phyloP scores from a whole-genome alignment of 1,140 invertebrate species.

The Vanessa atalanta region DNA sequence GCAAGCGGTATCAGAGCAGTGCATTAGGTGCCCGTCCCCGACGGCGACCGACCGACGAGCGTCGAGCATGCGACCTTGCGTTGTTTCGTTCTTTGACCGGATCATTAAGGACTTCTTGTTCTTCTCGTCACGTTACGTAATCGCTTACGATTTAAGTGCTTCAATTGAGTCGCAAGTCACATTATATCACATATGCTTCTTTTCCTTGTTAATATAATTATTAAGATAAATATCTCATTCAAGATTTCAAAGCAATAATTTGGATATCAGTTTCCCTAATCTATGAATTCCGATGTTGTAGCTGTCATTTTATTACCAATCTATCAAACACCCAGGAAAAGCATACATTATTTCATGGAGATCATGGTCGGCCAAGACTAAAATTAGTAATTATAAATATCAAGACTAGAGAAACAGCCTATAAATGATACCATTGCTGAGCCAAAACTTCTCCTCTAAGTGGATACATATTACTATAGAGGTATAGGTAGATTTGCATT shows the following conservation, averaged over 20 bases:
- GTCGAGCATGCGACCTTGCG: slow-evolving; percentile 29
- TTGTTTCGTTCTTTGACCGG: slow-evolving; percentile 3
- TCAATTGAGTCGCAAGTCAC: neutral
- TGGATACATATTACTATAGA: too few relatives aligned
- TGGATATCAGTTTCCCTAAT: too few relatives aligned
- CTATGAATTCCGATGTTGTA: neutral
- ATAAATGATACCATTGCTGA: too few relatives aligned
- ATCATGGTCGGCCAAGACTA: slow-evolving; percentile 5
- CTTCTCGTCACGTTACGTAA: neutral
- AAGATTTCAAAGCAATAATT: too few relatives aligned
- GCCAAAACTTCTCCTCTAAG: too few relatives aligned
- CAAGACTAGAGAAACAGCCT: neutral
- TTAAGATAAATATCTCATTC: too few relatives aligned
- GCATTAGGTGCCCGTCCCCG: slow-evolving; percentile 33
- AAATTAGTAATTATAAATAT: neutral
- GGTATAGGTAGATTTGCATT: too few relatives aligned
- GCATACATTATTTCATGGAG: slow-evolving; percentile 9
- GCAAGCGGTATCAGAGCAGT: slow-evolving; percentile 39
- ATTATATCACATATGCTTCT: neutral
- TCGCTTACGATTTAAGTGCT: neutral
- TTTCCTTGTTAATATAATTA: neutral
- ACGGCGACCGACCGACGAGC: slow-evolving; percentile 20
- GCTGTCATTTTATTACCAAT: slow-evolving; percentile 2
- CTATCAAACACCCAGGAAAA: slow-evolving; percentile 3
- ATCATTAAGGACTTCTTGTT: slow-evolving; percentile 19